These are phyloP conservation scores for Pentamera pediparva DNA, from an alignment of 53 echinoderm and acorn worm species.

Conservation along the genomic window DNA sequence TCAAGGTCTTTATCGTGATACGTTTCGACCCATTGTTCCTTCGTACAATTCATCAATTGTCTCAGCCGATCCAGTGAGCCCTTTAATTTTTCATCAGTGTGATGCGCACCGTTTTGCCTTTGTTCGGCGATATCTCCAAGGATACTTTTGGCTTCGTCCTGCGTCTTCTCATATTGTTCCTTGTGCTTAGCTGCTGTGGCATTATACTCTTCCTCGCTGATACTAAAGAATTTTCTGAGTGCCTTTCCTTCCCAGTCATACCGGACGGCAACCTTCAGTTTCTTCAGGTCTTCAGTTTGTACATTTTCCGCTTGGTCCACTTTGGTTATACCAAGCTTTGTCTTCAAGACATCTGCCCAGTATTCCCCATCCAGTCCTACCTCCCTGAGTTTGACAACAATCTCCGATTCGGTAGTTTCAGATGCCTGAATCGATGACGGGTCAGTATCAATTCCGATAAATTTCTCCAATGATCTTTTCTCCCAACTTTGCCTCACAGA, in stretches of 20 bases:
- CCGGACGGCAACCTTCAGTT: background rate
- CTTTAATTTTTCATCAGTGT: conserved; percentile 21
- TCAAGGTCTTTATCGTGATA: conserved; percentile 6
- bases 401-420: background rate
- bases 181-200: background rate
- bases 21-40: conserved; percentile 13
- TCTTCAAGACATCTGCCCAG: conserved; percentile 19
- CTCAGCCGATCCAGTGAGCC: conserved; percentile 30
- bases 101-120: background rate
- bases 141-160: background rate
- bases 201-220: background rate
- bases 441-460: background rate
- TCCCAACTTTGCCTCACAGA: conserved; percentile 13
- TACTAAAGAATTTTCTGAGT: conserved; percentile 7
- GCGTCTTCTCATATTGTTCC: background rate
- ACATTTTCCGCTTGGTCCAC: conserved; percentile 3
- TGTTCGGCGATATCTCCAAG: background rate
- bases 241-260: conserved; percentile 25
- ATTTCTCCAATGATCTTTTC: background rate
- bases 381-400: background rate
- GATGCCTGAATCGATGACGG: background rate
- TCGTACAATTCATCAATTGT: conserved; percentile 15
- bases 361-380: conserved; percentile 6
- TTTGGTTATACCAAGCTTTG: conserved; percentile 12
- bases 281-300: background rate